Percentiles rank a stretch among this genome's conserved stretches.
Conservation (phyloP, 2,888 invertebrate genomes). For the Drosophila phalerata region DNA sequence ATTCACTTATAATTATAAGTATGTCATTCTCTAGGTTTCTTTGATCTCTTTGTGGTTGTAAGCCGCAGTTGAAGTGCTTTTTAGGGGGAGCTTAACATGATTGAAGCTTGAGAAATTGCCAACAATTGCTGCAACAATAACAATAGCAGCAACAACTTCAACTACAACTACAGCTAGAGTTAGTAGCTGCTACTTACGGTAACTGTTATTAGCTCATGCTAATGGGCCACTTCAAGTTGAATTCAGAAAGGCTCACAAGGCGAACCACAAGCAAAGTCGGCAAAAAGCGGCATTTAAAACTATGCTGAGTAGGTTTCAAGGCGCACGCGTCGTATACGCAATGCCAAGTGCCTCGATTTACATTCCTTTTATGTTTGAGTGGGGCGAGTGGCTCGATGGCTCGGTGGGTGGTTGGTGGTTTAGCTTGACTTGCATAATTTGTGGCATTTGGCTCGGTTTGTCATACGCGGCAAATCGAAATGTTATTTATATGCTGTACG, state of each 20-base stretch:
- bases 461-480: constrained; percentile 79
- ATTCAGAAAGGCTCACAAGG: constrained; percentile 20
- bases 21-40: neutral
- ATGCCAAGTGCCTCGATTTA: constrained; percentile 53
- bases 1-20: neutral
- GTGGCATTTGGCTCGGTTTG: constrained; percentile 71
- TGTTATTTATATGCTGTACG: constrained; percentile 79
- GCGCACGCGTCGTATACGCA: constrained; percentile 58
- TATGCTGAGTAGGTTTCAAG: constrained; percentile 31
- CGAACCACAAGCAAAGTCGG: constrained; percentile 17
- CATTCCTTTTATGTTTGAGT: constrained; percentile 51
- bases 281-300: constrained; percentile 46
- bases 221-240: constrained; percentile 41
- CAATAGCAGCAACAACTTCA: neutral
- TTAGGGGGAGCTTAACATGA: neutral
- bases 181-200: constrained; percentile 43
- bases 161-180: constrained; percentile 4
- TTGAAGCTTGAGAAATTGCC: constrained; percentile 1
- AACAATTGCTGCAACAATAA: constrained; percentile 14
- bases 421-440: constrained; percentile 67
- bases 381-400: neutral
- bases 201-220: constrained; percentile 48
- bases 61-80: constrained; percentile 14
- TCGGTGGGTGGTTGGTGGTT: neutral
- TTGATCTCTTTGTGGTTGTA: neutral